Percentiles rank a stretch among this genome's conserved stretches.
phyloP scores from a whole-genome alignment of 1,140 invertebrate species.

The Tyrophagus putrescentiae region DNA sequence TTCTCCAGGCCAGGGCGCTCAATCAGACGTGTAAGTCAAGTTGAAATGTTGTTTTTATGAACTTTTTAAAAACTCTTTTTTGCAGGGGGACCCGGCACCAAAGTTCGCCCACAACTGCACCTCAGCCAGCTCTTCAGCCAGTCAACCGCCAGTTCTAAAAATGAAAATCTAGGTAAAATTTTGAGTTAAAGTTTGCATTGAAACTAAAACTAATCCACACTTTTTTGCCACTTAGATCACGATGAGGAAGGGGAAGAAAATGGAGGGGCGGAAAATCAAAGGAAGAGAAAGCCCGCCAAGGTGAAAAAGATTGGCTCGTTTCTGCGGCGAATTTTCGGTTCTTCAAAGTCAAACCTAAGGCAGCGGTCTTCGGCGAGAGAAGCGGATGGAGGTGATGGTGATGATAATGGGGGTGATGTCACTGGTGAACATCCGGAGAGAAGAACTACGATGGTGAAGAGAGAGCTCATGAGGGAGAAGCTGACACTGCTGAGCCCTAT shows the following conservation, averaged over 20 bases:
- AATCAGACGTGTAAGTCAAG: slow-evolving; percentile 7
- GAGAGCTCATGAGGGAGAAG: neutral
- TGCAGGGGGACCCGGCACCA: slow-evolving; percentile 5
- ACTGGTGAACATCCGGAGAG: neutral
- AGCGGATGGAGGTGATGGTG: neutral
- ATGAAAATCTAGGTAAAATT: slow-evolving; percentile 3
- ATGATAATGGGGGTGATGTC: neutral
- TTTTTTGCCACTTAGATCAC: too few relatives aligned
- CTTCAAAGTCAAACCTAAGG: neutral
- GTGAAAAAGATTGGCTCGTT: slow-evolving; percentile 17
- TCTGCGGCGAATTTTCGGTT: neutral
- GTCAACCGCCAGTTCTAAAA: neutral
- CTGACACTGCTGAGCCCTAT: too few relatives aligned
- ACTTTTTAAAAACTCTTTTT: neutral
- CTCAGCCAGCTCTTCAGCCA: neutral
- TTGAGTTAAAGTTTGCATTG: neutral
- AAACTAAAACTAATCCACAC: too few relatives aligned
- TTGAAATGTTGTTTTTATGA: neutral
- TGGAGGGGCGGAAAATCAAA: neutral
- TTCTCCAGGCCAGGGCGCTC: slow-evolving; percentile 4
- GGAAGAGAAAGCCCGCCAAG: neutral
- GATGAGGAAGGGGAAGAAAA: neutral
- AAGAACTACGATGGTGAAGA: neutral
- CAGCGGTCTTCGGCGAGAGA: too few relatives aligned
- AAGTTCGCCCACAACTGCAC: neutral